Base-by-base conservation (phyloP, 2,797 vertebrate genomes). In the Taenioides sp. region DNA sequence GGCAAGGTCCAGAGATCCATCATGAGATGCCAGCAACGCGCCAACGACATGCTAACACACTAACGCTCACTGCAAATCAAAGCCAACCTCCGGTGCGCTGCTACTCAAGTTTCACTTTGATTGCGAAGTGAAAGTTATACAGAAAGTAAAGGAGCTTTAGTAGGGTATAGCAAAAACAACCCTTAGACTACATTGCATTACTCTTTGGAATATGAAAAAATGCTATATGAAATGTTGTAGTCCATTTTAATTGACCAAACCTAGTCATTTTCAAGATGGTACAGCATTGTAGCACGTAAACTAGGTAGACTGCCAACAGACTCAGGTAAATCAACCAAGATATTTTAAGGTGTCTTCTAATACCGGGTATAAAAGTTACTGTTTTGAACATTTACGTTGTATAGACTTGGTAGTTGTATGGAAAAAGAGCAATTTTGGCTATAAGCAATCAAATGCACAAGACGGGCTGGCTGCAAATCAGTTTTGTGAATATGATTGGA, bases 1-100 rank as follows among this genome's bases (percentile, higher is more conserved):
- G 59, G 50, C n/a, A 28, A 82, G 65, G 72, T n/a, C 81, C 69
- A 60, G 73, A 77, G 77, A 89, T 91, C 81, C 83, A 86, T 91
- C 86, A 89, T 73, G 73, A 77, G 72, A 64, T 55, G 69, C 74
- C 69, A 81, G 37, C 75, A 61, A 72, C 70, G 78, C 23, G 22
- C 27, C 28, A 60, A 31, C 55, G 10, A 23, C 54, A 23, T n/a
- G 54, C 7, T 22, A 57, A 22, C 9, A 23, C 54, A 5, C 54
- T 23, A 59, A 27, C 27, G 59, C 73, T 74, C 79, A 84, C 70
- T 74, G 74, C 72, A 59, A 80, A 87, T 87, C 75, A 88, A 87
- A 80, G 82, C 58, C 34, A 25, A 54, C 40, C 62, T 65, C 43
- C 63, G 70, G 74, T 58, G 68, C 22, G 47, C 23, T 27, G 50